Base-by-base conservation (phyloP, 2,888 invertebrate species). In the Apotomis betuletana region DNA sequence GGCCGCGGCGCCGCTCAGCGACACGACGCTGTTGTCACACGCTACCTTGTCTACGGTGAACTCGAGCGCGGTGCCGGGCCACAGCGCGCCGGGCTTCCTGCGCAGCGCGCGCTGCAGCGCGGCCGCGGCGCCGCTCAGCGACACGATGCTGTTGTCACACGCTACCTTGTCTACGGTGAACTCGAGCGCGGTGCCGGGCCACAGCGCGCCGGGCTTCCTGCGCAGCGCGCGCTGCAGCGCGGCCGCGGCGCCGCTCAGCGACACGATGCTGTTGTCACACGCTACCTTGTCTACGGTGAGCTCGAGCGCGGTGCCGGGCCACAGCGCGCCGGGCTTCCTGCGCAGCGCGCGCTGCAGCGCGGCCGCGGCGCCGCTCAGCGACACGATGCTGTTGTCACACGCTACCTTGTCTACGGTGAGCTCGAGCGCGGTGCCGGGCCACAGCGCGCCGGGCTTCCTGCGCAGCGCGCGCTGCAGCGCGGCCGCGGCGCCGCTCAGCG, bases 101-200 rank as follows among this genome's bases (percentile, higher is more conserved):
- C 54, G 84, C 77, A 36, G 83, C 82, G 49, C 79, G 5, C n/a
- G n/a, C n/a, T n/a, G n/a, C n/a, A n/a, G n/a, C n/a, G n/a, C n/a
- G n/a, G 77, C 74, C 63, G 85, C 79, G 10, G 85, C 80, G 12
- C 74, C 81, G 73, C 83, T 82, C 0, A 96, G 85, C 36, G 91
- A 91, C 49, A 95, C 84, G 3, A 94, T 94, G 12, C 92, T 90
- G 60, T 88, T 88, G 15, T 89, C 89, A 15, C 15, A 15, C 15
- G 15, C 12, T 87, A 95, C 95, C 89, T 94, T 94, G 62, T 94
- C 92, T 1, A 94, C 91, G 57, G 86, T 84, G 74, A 95, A 94
- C 69, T 94, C 90, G 5, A 95, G 85, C 12, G 90, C 87, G 60
- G 92, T 93, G n/a, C 91, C 95, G 0, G 95, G 95, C 52, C 85